Base-by-base conservation (phyloP, 35 echinoderm and acorn worm species). In the Antedon bifida region DNA sequence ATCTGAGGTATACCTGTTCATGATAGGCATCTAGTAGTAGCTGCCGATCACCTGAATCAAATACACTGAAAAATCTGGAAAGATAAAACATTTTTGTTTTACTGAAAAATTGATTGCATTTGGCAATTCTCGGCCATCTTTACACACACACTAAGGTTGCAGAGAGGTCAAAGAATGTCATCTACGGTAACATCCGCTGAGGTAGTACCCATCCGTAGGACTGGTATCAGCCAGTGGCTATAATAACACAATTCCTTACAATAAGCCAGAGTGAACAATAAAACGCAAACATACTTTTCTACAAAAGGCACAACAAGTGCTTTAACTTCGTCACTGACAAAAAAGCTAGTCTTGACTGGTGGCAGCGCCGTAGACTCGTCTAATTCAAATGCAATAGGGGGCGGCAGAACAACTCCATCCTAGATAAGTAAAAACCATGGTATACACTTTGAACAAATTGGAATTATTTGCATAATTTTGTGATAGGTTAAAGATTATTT, bases 41-140 rank as follows among this genome's bases (percentile, higher is more conserved):
- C 32, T 91, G 89, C 36, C 89, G 76, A 77, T 91, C 79, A 1
- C 39, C 78, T n/a, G 89, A 91, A 46, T 91, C 89, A 91, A 86
- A 91, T 26, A 91, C 84, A 33, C 34, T 91, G 84, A 82, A 86
- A 75, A 51, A 91, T n/a, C 89, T 91, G 39, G 14, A 74, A 46
- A n/a, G n/a, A n/a, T n/a, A n/a, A n/a, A n/a, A n/a, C n/a, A n/a
- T n/a, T n/a, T n/a, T n/a, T n/a, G n/a, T n/a, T n/a, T n/a, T n/a
- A n/a, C n/a, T n/a, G n/a, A n/a, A n/a, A n/a, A n/a, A n/a, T n/a
- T n/a, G n/a, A n/a, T n/a, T n/a, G n/a, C n/a, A n/a, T n/a, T n/a
- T n/a, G n/a, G n/a, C n/a, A n/a, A n/a, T n/a, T n/a, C n/a, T n/a
- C n/a, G n/a, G n/a, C n/a, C n/a, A n/a, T n/a, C n/a, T n/a, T n/a